Conservation (phyloP, 2,113 vertebrate genomes). For the pig (Sus scrofa) region DNA sequence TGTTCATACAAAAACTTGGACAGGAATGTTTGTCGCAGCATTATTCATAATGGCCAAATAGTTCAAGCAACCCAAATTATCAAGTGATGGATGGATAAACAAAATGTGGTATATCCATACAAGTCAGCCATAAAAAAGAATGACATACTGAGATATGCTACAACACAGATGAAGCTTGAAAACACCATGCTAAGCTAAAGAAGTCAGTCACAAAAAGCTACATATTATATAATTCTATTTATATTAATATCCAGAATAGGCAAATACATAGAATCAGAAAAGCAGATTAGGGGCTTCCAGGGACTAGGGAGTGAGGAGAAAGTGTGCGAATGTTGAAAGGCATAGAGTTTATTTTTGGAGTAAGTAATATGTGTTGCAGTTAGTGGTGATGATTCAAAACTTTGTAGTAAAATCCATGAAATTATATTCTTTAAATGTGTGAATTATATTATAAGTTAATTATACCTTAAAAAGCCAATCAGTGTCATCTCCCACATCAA, state of each 20-base stretch:
- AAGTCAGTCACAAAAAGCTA: background rate
- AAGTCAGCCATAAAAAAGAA: background rate
- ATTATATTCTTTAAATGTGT: background rate
- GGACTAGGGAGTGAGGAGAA: background rate
- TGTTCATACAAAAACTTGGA: background rate
- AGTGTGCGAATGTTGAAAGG: background rate
- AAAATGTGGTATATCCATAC: background rate
- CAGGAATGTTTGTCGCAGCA: background rate
- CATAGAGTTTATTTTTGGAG: background rate
- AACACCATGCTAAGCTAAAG: background rate
- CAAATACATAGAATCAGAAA: background rate
- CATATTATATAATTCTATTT: background rate
- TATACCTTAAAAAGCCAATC: background rate
- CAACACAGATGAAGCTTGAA: background rate
- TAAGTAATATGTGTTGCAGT: background rate
- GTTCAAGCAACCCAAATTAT: background rate
- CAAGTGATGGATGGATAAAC: background rate
- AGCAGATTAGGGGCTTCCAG: background rate
- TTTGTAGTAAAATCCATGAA: background rate
- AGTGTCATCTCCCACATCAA: background rate
- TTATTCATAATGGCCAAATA: conserved; percentile 4
- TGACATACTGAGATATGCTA: background rate
- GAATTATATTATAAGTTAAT: background rate
- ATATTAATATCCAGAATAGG: background rate
- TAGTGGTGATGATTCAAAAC: background rate